Base-by-base conservation (phyloP, 2,113 vertebrate species). In the Progne subis region DNA sequence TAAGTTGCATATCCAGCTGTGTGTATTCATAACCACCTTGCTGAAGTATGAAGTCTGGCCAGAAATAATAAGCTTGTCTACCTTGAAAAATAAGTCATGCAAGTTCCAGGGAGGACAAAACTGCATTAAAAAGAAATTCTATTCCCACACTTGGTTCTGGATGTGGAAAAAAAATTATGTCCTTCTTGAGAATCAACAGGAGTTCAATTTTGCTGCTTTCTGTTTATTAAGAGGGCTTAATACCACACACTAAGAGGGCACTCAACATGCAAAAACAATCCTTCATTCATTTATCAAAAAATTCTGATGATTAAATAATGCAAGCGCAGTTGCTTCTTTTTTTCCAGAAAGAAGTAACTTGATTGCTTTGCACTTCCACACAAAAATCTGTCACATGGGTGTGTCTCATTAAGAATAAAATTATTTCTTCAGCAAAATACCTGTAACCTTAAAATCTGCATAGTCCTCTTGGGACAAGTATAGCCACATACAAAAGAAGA, bases 171-270 rank as follows among this genome's bases (percentile, higher is more conserved):
- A 55, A 37, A 63, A 28, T 17, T 4, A 44, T 3, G 21, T 10
- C 28, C 9, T 32, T 49, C n/a, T 41, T 55, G 26, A 74, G 37
- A 86, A 86, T 63, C 56, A 71, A 59, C 1, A 47, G 14, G 8
- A 81, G 20, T 24, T 70, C 34, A 63, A n/a, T 78, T 41, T 49
- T 71, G 29, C 34, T 49, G 13, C 53, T 89, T 71, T 84, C 24
- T 52, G 32, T 23, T 70, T 69, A 56, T 8, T 34, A 44, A 86
- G 17, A 37, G 37, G 37, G 37, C 37, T 37, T 37, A 37, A 37
- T 21, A 71, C 5, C 31, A 69, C 0, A 0, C 0, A 1, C 12
- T 39, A 18, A 86, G 44, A 75, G 26, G 31, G 13, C 11, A 82
- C 82, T 90, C 3, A 8, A 63, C 29, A 70, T 47, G 18, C 31